Percentiles rank a stretch among this genome's conserved stretches.
Conservation (phyloP, 2,113 vertebrate species). For the Hemicordylus capensis region DNA sequence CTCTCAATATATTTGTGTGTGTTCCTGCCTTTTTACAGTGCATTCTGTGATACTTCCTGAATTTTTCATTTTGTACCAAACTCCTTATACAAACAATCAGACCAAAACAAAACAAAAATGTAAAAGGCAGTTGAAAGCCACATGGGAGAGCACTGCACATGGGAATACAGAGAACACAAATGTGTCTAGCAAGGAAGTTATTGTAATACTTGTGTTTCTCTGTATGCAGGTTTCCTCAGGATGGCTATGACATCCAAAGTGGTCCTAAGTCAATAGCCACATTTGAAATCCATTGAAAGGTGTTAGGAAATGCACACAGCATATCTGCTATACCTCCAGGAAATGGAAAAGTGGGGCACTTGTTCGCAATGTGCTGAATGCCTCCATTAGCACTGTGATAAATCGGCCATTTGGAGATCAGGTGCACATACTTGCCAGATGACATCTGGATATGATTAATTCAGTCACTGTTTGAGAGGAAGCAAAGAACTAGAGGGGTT, state of each 20-base stretch:
- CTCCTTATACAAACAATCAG: not conserved
- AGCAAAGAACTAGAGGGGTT: not conserved
- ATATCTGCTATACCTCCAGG: conserved; percentile 16
- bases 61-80: not conserved
- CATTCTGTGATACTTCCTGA: not conserved
- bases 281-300: conserved; percentile 21
- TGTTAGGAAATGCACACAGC: conserved; percentile 3
- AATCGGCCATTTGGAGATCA: conserved; percentile 21
- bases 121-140: not conserved
- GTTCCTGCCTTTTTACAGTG: not conserved
- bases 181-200: not conserved
- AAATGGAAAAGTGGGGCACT: conserved; percentile 19
- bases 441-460: conserved; percentile 24
- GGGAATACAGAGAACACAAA: not conserved
- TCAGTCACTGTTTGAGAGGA: not conserved
- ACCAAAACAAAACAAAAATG: too few species aligned
- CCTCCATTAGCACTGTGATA: conserved; percentile 11
- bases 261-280: not conserved
- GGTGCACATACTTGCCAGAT: conserved; percentile 10
- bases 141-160: not conserved
- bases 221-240: not conserved
- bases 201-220: not conserved
- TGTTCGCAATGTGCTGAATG: conserved; percentile 1
- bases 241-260: not conserved
- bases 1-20: too few species aligned